phyloP scores from a whole-genome alignment of 2,888 invertebrate species.

The Phragmatobia fuliginosa region DNA sequence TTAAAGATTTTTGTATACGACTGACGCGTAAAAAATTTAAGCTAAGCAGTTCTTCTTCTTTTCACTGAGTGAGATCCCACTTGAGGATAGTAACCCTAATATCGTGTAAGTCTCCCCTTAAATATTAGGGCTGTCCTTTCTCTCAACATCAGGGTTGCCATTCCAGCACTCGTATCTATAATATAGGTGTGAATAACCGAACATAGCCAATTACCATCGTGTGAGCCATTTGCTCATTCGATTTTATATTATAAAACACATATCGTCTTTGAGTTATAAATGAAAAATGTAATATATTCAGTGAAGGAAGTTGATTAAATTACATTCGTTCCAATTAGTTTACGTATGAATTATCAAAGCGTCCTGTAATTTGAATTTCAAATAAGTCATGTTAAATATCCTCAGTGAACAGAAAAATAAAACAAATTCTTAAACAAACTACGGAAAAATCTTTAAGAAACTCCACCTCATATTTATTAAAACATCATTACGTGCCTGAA shows the following conservation, averaged over 20 bases:
- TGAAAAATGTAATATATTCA: not conserved
- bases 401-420: conserved; percentile 10
- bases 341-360: not conserved
- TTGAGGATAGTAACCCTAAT: no score
- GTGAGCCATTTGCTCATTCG: not conserved
- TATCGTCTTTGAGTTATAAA: not conserved
- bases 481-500: conserved; percentile 54
- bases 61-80: no score
- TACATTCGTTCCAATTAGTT: not conserved
- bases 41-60: no score
- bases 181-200: not conserved
- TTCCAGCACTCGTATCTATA: no score
- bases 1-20: no score
- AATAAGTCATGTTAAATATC: conserved; percentile 9
- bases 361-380: not conserved
- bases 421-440: conserved; percentile 11
- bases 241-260: not conserved
- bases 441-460: conserved; percentile 20
- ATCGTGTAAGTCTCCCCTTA: not conserved
- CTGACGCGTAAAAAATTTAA: not conserved
- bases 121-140: no score
- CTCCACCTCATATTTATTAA: conserved; percentile 50
- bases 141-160: no score
- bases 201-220: not conserved
- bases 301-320: not conserved